Evolutionary conservation across 2,888 invertebrate genomes (phyloP).

Genomic region (Lacanobia oleracea): DNA sequence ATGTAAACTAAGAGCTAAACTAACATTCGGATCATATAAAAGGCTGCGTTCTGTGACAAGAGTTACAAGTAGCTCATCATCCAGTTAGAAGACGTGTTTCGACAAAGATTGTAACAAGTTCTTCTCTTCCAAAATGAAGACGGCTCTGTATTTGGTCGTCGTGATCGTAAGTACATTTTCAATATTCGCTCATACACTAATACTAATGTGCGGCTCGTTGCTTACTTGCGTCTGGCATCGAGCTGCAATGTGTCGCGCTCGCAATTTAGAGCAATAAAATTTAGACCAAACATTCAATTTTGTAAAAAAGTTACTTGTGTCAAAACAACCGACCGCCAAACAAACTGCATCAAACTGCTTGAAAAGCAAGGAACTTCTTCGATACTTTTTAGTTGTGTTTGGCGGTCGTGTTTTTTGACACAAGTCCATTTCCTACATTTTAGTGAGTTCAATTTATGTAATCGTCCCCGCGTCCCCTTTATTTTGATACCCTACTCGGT

Average conservation of each 20-base stretch:
- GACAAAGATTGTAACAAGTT: constrained; percentile 6
- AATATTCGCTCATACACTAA: background rate
- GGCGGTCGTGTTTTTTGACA: no score
- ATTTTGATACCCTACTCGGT: no score
- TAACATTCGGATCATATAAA: constrained; percentile 37
- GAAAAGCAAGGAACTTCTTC: no score
- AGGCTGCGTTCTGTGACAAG: constrained; percentile 10
- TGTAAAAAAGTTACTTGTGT: no score
- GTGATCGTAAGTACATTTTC: constrained; percentile 32
- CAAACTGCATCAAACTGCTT: no score
- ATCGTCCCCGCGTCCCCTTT: no score
- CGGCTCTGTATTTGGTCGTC: background rate
- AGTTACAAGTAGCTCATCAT: constrained; percentile 21
- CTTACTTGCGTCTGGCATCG: background rate
- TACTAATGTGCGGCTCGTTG: background rate
- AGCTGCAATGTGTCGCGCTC: background rate
- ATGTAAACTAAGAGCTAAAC: constrained; percentile 5
- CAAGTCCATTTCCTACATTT: no score
- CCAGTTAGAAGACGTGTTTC: constrained; percentile 5
- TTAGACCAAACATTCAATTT: no score
- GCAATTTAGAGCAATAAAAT: background rate
- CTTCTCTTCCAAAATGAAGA: constrained; percentile 23
- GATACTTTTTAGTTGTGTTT: no score
- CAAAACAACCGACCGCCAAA: no score
- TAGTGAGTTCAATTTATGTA: no score